Conservation (phyloP, 2,797 vertebrate genomes). For the Sebastolobus alascanus region DNA sequence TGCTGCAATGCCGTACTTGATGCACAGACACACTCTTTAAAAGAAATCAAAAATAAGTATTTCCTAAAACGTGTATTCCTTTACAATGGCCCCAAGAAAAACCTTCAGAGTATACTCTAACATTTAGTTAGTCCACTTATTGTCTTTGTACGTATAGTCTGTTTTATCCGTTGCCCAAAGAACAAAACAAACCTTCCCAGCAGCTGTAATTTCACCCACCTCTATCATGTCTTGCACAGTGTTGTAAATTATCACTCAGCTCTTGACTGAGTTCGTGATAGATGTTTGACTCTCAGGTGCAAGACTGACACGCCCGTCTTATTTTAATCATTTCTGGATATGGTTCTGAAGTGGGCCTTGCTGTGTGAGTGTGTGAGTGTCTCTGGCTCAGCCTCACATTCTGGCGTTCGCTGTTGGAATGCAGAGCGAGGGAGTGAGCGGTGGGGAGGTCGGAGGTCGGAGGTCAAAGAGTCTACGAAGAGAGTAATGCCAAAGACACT, state of each 20-base stretch:
- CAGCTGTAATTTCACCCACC: conserved; percentile 11
- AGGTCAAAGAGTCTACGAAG: conserved; percentile 60
- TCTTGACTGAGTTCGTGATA: conserved; percentile 16
- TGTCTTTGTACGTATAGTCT: background rate
- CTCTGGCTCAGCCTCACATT: conserved; percentile 56
- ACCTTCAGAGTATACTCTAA: background rate
- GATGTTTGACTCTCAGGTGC: conserved; percentile 54
- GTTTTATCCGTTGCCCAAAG: background rate
- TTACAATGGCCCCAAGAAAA: background rate
- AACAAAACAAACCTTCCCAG: conserved; percentile 15
- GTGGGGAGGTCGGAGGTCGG: conserved; percentile 47
- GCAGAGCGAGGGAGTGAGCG: conserved; percentile 60
- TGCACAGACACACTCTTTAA: background rate
- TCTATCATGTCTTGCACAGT: conserved; percentile 22
- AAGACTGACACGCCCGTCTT: conserved; percentile 31
- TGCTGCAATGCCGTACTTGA: background rate
- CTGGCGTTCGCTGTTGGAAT: conserved; percentile 68
- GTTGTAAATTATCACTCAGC: conserved; percentile 26
- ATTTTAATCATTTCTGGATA: conserved; percentile 55
- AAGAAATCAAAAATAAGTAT: background rate
- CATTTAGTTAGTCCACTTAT: background rate
- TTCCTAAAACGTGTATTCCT: background rate
- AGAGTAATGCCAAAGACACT: conserved; percentile 13
- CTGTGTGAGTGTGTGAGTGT: conserved; percentile 8
- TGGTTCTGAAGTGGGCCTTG: conserved; percentile 24